phyloP scores from a whole-genome alignment of 2,888 invertebrate genomes.

The Caenorhabditis imperialis region DNA sequence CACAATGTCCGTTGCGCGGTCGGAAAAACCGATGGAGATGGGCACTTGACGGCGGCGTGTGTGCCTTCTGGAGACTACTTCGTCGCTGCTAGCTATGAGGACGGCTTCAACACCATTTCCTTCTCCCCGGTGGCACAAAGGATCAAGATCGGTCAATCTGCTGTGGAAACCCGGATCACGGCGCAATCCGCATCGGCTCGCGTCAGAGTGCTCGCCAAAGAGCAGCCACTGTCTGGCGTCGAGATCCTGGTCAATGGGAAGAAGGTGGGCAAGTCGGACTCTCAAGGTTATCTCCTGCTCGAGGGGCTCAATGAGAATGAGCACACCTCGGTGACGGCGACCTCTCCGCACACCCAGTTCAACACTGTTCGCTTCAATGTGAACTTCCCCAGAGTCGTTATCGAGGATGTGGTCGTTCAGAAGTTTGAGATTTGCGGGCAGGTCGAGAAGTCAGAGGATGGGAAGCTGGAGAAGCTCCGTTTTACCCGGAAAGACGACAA shows the following conservation, averaged over 20 bases:
- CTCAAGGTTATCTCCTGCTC: slow-evolving; percentile 46
- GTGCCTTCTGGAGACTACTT: slow-evolving; percentile 88
- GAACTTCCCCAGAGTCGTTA: slow-evolving; percentile 45
- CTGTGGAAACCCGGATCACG: slow-evolving; percentile 43
- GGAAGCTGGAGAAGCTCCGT: slow-evolving; percentile 42
- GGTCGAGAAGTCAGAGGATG: slow-evolving; percentile 57
- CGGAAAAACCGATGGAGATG: slow-evolving; percentile 79
- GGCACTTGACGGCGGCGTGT: slow-evolving; percentile 86
- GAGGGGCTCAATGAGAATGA: slow-evolving; percentile 45
- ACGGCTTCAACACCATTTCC: slow-evolving; percentile 34
- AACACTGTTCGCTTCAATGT: slow-evolving; percentile 25
- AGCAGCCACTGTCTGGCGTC: slow-evolving; percentile 37
- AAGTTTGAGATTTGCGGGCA: slow-evolving; percentile 65
- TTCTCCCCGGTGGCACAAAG: slow-evolving; percentile 54
- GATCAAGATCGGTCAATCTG: slow-evolving; percentile 7
- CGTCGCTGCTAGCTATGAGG: slow-evolving; percentile 78
- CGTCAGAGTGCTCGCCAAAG: slow-evolving; percentile 38
- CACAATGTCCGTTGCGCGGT: slow-evolving; percentile 61
- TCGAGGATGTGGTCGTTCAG: slow-evolving; percentile 60
- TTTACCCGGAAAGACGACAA: slow-evolving; percentile 45
- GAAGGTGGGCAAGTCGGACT: slow-evolving; percentile 48
- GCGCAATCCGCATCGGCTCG: slow-evolving; percentile 50
- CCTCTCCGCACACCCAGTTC: slow-evolving; percentile 52
- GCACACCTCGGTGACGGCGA: slow-evolving; percentile 49
- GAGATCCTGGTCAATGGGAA: slow-evolving; percentile 60